Conservation (phyloP, 2,113 vertebrate genomes). For the Puffinus mauretanicus region DNA sequence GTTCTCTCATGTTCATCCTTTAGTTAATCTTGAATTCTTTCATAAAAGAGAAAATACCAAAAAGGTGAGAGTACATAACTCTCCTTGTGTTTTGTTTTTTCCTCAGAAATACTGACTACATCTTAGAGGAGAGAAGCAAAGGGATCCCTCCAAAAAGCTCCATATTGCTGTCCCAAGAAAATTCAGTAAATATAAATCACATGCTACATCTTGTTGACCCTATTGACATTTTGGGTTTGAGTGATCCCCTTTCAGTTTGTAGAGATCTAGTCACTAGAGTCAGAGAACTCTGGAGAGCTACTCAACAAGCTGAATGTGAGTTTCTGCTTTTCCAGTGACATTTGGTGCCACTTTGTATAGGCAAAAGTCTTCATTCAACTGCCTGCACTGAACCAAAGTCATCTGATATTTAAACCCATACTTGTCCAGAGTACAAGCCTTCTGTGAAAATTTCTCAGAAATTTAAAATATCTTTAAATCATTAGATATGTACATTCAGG, state of each 20-base stretch:
- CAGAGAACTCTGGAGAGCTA: not conserved
- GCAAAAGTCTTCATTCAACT: not conserved
- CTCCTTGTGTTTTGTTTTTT: rapidly evolving
- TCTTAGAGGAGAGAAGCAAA: not conserved
- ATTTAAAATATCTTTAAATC: not conserved
- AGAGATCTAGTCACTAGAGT: not conserved
- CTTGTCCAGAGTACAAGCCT: not conserved
- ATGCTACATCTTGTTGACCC: rapidly evolving
- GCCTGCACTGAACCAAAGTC: not conserved
- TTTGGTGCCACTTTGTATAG: not conserved
- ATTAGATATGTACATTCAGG: not conserved
- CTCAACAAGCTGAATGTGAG: not conserved
- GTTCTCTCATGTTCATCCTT: not conserved
- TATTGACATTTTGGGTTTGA: not conserved
- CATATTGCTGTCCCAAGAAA: not conserved
- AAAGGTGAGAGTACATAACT: not conserved
- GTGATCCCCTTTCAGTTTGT: not conserved
- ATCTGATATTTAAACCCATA: not conserved
- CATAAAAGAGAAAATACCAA: not conserved
- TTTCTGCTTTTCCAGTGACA: not conserved
- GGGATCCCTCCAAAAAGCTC: not conserved
- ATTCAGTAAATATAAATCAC: not conserved
- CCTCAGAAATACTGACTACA: not conserved
- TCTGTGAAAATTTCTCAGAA: not conserved
- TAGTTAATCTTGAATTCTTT: not conserved